Base-by-base conservation (phyloP, 1,140 invertebrate species). In the Daktulosphaira vitifoliae region DNA sequence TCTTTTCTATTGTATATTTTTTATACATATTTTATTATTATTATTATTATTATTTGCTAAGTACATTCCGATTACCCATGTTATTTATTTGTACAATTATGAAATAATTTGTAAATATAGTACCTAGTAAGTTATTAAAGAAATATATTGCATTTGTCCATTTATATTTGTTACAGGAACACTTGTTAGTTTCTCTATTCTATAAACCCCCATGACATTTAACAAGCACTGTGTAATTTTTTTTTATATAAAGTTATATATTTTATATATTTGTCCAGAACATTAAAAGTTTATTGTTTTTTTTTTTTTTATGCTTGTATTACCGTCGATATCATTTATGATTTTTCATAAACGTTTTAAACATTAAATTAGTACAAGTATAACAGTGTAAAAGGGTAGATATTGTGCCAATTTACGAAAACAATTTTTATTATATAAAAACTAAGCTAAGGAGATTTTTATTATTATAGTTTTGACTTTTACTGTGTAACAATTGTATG, bases 21-120 rank as follows among this genome's bases (percentile, higher is more conserved):
- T 26, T 44, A 39, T 54, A 39, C 23, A 18, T 54, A 22, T 15
- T 20, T 37, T 44, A 54, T 54, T 54, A 18, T 56, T 56, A 23
- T 59, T 59, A 46, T 62, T 62, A n/a, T n/a, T n/a, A n/a, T n/a
- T n/a, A n/a, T n/a, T 33, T 46, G 25, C 44, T 39, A 18, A 26
- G 54, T 62, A 62, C 54, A 62, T 46, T 62, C 54, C 54, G 54
- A 59, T 54, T 48, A 59, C 54, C 54, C 7, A 26, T 46, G 54
- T 59, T 59, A 59, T 59, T 59, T 59, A 46, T 59, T 62, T 62
- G 54, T 62, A 62, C 54, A 62, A 62, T 62, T 26, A 23, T 11
- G 29, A 16, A 44, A 6, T 33, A 22, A 20, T 38, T 1, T 59
- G 54, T 59, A 59, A 59, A 59, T 59, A 59, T 18, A 59, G 26